These are phyloP conservation scores for Scaptodrosophila latifasciaeformis DNA, from an alignment of 2,888 invertebrate genomes.

Conservation along the genomic window DNA sequence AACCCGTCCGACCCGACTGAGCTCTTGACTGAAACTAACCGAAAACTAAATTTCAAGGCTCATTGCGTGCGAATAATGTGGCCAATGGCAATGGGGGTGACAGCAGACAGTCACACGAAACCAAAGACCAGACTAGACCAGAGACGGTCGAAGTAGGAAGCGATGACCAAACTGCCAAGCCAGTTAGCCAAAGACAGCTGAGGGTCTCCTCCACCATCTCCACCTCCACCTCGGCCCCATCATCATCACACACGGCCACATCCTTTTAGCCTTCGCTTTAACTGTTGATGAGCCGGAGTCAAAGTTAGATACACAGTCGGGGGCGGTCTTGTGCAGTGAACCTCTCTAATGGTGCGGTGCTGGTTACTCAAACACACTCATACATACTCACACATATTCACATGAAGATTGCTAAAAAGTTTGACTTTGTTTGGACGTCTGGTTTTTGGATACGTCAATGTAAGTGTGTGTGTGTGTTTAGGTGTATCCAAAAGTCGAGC, in stretches of 20 bases:
- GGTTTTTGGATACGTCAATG: constrained; percentile 29
- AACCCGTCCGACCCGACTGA: background rate
- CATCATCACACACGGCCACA: no score
- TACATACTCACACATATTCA: constrained; percentile 11
- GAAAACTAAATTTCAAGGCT: constrained; percentile 68
- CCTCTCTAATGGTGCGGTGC: constrained; percentile 59
- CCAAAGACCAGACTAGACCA: constrained; percentile 23
- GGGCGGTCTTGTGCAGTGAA: constrained; percentile 55
- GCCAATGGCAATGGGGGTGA: constrained; percentile 34
- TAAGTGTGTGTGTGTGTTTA: constrained; percentile 1
- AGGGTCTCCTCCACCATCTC: constrained; percentile 9
- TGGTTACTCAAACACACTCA: constrained; percentile 30
- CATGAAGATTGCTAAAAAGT: constrained; percentile 38
- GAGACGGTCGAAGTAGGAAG: constrained; percentile 6
- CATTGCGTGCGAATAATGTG: constrained; percentile 68
- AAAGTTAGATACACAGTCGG: background rate
- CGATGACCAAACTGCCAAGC: constrained; percentile 13
- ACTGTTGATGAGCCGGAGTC: constrained; percentile 5
- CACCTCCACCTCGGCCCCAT: no score
- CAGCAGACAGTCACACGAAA: no score
- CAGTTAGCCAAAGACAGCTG: constrained; percentile 27
- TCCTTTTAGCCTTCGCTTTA: no score
- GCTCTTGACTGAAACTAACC: constrained; percentile 47
- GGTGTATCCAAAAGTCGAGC: no score
- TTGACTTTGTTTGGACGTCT: constrained; percentile 58